A percentile compares a stretch with the other conserved stretches of the same genome.
Conservation (phyloP, 2,113 vertebrate genomes). For the Coturnix japonica region DNA sequence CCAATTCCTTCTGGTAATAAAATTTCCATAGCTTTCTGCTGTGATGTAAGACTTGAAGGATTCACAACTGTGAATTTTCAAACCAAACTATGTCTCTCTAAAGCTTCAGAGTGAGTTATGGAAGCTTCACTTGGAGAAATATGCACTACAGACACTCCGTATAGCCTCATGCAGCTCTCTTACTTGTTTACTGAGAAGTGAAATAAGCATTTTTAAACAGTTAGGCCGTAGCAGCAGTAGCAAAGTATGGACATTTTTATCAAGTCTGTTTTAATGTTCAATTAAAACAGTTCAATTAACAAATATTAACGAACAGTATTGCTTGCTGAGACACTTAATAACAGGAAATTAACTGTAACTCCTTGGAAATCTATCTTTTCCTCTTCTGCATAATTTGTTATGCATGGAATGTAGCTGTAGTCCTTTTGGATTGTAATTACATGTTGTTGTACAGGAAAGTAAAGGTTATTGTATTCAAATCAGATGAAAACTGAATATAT, state of each 20-base stretch:
- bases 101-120: neutral
- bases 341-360: slow-evolving; percentile 17
- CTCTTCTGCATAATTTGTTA: neutral
- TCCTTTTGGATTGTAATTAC: slow-evolving; percentile 29
- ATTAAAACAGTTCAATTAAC: slow-evolving; percentile 51
- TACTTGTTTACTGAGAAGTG: neutral
- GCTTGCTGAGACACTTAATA: neutral
- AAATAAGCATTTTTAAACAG: neutral
- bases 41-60: neutral
- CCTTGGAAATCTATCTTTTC: slow-evolving; percentile 2
- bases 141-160: neutral
- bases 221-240: neutral
- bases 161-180: neutral
- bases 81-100: neutral
- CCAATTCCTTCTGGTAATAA: neutral
- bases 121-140: neutral
- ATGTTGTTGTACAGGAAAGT: neutral
- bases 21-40: neutral
- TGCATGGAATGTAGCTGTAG: slow-evolving; percentile 8
- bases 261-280: neutral
- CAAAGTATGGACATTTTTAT: slow-evolving; percentile 2
- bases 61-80: neutral
- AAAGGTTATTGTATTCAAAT: neutral
- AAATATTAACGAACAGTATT: slow-evolving; percentile 42
- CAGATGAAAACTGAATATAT: neutral